phyloP scores from a whole-genome alignment of 2,888 invertebrate genomes.

The Stomorhina lunata region DNA sequence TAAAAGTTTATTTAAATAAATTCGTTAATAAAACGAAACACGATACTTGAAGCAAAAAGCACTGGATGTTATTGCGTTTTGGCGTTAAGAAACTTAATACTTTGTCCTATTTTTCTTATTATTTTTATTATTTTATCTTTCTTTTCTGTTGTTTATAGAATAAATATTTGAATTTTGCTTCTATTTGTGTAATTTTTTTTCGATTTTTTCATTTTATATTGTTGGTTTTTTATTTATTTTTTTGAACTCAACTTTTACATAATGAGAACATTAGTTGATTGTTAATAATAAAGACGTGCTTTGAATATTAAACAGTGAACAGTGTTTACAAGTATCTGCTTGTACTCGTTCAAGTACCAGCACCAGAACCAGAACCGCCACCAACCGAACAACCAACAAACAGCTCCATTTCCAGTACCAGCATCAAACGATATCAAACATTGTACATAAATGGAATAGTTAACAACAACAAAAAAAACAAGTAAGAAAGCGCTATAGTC shows the following conservation, averaged over 20 bases:
- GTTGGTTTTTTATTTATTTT: constrained; percentile 1
- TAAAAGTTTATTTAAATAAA: neutral
- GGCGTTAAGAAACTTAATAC: constrained; percentile 35
- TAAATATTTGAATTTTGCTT: constrained; percentile 34
- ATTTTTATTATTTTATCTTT: neutral
- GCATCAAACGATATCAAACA: neutral
- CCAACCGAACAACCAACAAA: too few relatives aligned
- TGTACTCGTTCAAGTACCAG: constrained; percentile 23
- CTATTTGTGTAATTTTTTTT: constrained; percentile 23
- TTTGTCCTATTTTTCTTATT: constrained; percentile 24
- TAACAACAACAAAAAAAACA: constrained; percentile 1
- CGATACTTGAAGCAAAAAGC: neutral
- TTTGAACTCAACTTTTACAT: constrained; percentile 43
- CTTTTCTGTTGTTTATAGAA: neutral
- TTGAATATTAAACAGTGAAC: constrained; percentile 51
- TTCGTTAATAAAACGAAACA: constrained; percentile 12
- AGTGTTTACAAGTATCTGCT: constrained; percentile 22
- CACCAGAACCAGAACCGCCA: neutral
- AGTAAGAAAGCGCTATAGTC: too few relatives aligned
- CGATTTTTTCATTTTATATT: neutral
- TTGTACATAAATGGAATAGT: neutral
- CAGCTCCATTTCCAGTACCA: neutral
- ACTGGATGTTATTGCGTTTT: neutral
- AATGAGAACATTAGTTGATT: constrained; percentile 59
- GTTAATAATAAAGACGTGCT: constrained; percentile 57